These are phyloP conservation scores for Reinhardtius hippoglossoides DNA, from an alignment of 2,113 vertebrate species.

Conservation along the genomic window DNA sequence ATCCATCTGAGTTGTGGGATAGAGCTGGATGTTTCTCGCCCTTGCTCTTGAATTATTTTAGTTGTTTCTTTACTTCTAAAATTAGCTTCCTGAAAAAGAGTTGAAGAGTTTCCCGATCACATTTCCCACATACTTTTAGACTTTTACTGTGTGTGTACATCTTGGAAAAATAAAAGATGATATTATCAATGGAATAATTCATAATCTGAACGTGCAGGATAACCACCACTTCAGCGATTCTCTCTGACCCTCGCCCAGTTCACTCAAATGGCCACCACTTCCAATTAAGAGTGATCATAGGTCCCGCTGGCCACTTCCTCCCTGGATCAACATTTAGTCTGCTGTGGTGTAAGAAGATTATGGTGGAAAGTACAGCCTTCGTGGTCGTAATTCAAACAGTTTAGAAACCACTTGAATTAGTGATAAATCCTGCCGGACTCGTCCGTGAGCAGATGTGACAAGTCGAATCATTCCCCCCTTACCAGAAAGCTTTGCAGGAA, in stretches of 20 bases:
- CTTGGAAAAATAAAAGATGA: not conserved
- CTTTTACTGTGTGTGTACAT: not conserved
- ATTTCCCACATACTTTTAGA: conserved; percentile 11
- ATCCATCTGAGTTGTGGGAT: not conserved
- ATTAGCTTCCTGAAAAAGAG: no score
- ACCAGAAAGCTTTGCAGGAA: conserved; percentile 91
- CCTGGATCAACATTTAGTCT: conserved; percentile 53
- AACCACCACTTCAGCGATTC: conserved; percentile 3
- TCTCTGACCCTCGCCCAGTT: conserved; percentile 34
- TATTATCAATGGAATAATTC: conserved; percentile 17
- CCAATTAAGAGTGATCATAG: conserved; percentile 63
- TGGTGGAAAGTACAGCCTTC: conserved; percentile 62
- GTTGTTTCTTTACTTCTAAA: not conserved
- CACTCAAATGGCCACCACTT: conserved; percentile 41
- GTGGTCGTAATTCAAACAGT: conserved; percentile 88
- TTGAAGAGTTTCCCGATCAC: not conserved
- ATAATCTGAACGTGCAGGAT: conserved; percentile 26
- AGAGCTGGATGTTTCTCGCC: not conserved
- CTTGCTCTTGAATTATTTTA: not conserved
- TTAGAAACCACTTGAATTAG: conserved; percentile 93
- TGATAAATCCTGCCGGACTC: conserved; percentile 92
- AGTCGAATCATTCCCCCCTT: conserved; percentile 92
- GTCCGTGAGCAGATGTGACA: conserved; percentile 92
- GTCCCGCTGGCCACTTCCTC: conserved; percentile 65
- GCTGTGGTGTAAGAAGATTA: conserved; percentile 79